A percentile compares a stretch with the other conserved stretches of the same genome.
Evolutionary conservation across 2,888 invertebrate genomes (phyloP).

Genomic region (Celastrina argiolus): DNA sequence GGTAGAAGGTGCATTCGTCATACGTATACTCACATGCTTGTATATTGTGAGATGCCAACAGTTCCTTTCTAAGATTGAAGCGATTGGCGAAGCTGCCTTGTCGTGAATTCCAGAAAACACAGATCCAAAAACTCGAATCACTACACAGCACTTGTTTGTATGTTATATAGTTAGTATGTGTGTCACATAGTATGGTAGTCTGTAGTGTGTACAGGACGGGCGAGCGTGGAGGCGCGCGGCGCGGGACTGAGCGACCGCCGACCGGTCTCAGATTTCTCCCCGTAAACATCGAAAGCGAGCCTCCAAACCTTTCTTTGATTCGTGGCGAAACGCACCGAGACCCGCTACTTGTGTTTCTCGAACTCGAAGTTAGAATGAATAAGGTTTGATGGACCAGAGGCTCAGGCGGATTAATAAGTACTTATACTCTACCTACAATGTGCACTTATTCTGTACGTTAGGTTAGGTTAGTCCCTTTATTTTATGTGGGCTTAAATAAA

Average conservation of each 20-base stretch:
- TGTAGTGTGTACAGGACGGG: slow-evolving; percentile 36
- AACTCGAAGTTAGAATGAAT: too few species aligned
- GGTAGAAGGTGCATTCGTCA: not conserved
- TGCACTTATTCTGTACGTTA: too few species aligned
- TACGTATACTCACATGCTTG: slow-evolving; percentile 22
- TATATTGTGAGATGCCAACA: slow-evolving; percentile 34
- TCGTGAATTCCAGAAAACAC: slow-evolving; percentile 49
- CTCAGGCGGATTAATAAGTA: too few species aligned
- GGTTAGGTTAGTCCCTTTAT: too few species aligned
- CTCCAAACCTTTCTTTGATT: slow-evolving; percentile 67
- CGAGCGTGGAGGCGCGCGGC: slow-evolving; percentile 45
- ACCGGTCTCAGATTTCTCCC: slow-evolving; percentile 74
- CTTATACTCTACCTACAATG: too few species aligned
- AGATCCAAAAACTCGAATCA: slow-evolving; percentile 59
- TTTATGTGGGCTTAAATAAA: too few species aligned
- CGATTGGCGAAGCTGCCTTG: slow-evolving; percentile 47
- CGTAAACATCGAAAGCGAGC: slow-evolving; percentile 75
- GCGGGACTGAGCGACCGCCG: slow-evolving; percentile 49
- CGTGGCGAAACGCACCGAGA: slow-evolving; percentile 57
- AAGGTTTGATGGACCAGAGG: too few species aligned
- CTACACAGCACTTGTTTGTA: slow-evolving; percentile 34
- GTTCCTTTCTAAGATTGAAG: slow-evolving; percentile 39
- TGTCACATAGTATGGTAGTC: not conserved
- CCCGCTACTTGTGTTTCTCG: slow-evolving; percentile 47
- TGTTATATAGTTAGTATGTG: slow-evolving; percentile 22